Percentiles rank a stretch among this genome's conserved stretches.
phyloP scores from a whole-genome alignment of 1,140 invertebrate species.

The Psilanteris sp. region DNA sequence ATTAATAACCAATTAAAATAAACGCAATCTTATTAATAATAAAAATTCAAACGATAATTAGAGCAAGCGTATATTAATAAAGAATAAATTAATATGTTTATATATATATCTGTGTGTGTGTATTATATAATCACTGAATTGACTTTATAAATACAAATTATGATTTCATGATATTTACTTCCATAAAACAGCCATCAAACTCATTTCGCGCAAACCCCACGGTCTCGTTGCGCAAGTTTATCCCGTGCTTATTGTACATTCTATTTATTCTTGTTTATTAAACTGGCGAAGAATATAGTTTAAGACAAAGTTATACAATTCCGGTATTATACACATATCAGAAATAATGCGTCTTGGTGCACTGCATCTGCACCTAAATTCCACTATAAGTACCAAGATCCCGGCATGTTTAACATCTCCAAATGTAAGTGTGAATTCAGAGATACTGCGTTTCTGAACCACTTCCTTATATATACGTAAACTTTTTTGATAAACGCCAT shows the following conservation, averaged over 20 bases:
- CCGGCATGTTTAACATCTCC: slow-evolving; percentile 23
- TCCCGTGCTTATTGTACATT: slow-evolving; percentile 11
- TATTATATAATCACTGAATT: too few relatives aligned
- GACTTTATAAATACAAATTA: too few relatives aligned
- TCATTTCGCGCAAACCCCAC: not conserved
- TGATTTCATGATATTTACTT: too few relatives aligned
- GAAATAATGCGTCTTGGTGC: slow-evolving; percentile 31
- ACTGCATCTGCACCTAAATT: slow-evolving; percentile 30
- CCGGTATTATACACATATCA: slow-evolving; percentile 32
- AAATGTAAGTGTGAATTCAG: slow-evolving; percentile 7
- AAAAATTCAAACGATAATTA: too few relatives aligned
- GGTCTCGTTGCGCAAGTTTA: slow-evolving; percentile 14
- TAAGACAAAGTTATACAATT: slow-evolving; percentile 37
- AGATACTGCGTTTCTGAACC: not conserved
- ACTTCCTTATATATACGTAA: not conserved
- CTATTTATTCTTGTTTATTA: slow-evolving; percentile 29
- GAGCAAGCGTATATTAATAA: too few relatives aligned
- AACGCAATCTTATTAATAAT: too few relatives aligned
- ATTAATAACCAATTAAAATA: too few relatives aligned
- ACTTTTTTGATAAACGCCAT: not conserved
- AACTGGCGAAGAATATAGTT: slow-evolving; percentile 25
- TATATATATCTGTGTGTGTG: too few relatives aligned
- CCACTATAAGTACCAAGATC: slow-evolving; percentile 16
- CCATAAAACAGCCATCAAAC: slow-evolving; percentile 1
- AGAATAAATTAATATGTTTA: too few relatives aligned